These are phyloP conservation scores for Microdon myrmicae DNA, from an alignment of 2,888 invertebrate species.

Conservation along the genomic window DNA sequence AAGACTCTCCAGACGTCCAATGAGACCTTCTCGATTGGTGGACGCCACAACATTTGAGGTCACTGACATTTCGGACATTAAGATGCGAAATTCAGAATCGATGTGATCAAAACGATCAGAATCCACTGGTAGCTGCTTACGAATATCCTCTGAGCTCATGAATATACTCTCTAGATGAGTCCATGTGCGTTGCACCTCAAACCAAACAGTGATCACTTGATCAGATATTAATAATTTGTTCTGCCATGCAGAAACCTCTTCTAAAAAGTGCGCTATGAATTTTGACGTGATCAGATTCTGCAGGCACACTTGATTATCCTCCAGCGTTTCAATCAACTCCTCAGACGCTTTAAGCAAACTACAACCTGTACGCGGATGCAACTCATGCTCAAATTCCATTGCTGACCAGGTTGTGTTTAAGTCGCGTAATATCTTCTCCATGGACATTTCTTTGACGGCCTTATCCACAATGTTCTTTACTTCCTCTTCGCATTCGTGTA, in stretches of 20 bases:
- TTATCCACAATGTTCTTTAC: constrained; percentile 97
- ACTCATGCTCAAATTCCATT: constrained; percentile 93
- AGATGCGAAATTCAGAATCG: constrained; percentile 87
- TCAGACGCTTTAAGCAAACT: constrained; percentile 89
- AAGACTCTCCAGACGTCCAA: constrained; percentile 80
- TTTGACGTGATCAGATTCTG: constrained; percentile 97
- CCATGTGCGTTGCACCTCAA: constrained; percentile 98
- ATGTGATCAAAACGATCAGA: constrained; percentile 91
- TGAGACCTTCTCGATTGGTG: constrained; percentile 86
- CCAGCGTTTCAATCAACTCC: constrained; percentile 94
- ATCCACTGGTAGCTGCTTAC: constrained; percentile 92
- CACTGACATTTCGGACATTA: constrained; percentile 66
- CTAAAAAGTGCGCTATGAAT: constrained; percentile 94
- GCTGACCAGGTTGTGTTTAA: constrained; percentile 88
- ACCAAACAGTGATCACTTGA: constrained; percentile 91
- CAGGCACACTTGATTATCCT: constrained; percentile 95
- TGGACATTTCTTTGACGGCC: constrained; percentile 98
- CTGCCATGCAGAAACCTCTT: constrained; percentile 95
- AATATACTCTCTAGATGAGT: constrained; percentile 97
- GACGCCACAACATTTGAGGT: constrained; percentile 85
- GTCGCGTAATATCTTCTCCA: constrained; percentile 94
- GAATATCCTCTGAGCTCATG: constrained; percentile 96
- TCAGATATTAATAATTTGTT: constrained; percentile 91
- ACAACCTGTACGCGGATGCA: constrained; percentile 87
- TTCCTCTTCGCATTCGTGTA: constrained; percentile 97